Base-by-base conservation (phyloP, 35 echinoderm and acorn worm genomes). In the Eucidaris tribuloides region DNA sequence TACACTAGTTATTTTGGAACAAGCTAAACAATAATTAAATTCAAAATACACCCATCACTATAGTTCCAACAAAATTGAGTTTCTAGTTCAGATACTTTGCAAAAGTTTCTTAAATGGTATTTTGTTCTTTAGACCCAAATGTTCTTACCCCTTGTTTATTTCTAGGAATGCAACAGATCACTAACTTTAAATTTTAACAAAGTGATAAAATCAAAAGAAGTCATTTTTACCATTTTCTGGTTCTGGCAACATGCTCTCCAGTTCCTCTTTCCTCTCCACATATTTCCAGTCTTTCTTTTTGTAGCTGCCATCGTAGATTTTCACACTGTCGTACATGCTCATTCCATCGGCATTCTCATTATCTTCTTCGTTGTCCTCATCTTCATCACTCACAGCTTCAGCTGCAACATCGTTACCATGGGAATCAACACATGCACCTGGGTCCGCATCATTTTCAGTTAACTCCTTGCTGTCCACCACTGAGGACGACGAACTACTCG, bases 281-380 rank as follows among this genome's bases (percentile, higher is more conserved):
- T 92, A 92, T 28, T 88, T 78, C 91, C 91, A 93, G 52, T 87
- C 91, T 42, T 52, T 85, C 39, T 88, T 46, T 49, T 55, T 80
- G 71, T 83, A 93, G 32, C 85, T 82, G 0, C 39, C 84, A 87
- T 93, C 85, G 83, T 88, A 74, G 20, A 93, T 63, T 6, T 85
- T 85, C 0, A 50, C 71, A 39, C 84, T 79, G 4, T 88, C 85
- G 48, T 88, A 79, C 62, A 83, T 58, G 31, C 71, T 79, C 5
- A 50, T 82, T 2, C 57, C 82, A 64, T 57, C 76, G 9, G 82
- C 52, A 29, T 32, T 46, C 40, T 78, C 62, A 71, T 81, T 62
- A 19, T 92, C 83, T 1, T 77, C 70, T 7, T 62, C 62, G 13
- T 83, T 19, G 22, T 42, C 34, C 11, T 59, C 58, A 84, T 6